Evolutionary conservation across 2,797 vertebrate species (phyloP), one percentile per base, ranked within the genome.

Genomic region (Chromis chromis): DNA sequence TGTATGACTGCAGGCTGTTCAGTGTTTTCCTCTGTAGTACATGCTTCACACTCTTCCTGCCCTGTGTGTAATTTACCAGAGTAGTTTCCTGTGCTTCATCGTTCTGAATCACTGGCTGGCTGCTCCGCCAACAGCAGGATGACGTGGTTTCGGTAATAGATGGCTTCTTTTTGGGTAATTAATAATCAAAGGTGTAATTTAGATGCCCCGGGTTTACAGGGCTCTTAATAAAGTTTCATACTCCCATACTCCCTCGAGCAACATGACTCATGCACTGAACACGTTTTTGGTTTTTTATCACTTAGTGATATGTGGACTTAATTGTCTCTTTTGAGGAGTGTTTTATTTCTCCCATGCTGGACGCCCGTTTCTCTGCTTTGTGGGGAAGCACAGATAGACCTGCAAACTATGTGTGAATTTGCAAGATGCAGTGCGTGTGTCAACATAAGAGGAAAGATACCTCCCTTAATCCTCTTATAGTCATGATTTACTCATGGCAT

Each of bases 141-240:
- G 91, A 92, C 86, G 77, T 91, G 71, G 54, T 65, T 83, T 64
- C 65, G 67, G 65, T 92, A 94, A 93, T 90, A 88, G 84, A 78
- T 76, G 82, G 85, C 75, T 89, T 91, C 86, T 90, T 89, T 80
- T 89, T 71, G 61, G 71, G 87, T 92, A 88, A 90, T 93, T 93
- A 90, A 92, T 91, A 89, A 91, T 88, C 84, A 88, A 87, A 91
- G 86, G 86, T 90, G 87, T 92, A 86, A 92, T 92, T 93, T 90
- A 82, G 85, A 86, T 91, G 81, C 81, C 81, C 81, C 8, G 28
- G 70, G 54, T 90, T 93, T 89, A 89, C 78, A 74, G 74, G 76
- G 61, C 76, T 85, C 86, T 85, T 92, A 87, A 89, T 89, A 86
- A 78, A 80, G 77, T 80, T 85, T 82, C 56, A 70, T 87, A 65